These are phyloP conservation scores for Stictocephala bisonia DNA, from an alignment of 2,888 invertebrate species.

Conservation along the genomic window DNA sequence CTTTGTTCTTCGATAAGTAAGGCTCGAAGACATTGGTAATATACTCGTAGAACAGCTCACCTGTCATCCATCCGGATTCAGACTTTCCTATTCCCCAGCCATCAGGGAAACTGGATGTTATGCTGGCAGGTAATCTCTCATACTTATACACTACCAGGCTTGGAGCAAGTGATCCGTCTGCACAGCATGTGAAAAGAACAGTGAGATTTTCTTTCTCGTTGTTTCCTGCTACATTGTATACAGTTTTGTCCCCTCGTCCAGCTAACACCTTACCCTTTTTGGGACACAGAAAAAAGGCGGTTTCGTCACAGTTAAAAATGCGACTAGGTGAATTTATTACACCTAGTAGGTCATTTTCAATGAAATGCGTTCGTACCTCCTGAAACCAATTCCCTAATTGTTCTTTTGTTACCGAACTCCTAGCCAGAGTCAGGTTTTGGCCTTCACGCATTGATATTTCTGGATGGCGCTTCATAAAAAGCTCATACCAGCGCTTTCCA, in stretches of 20 bases:
- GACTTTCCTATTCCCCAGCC: constrained; percentile 63
- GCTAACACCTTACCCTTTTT: neutral
- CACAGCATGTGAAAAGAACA: constrained; percentile 58
- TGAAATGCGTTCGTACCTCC: neutral
- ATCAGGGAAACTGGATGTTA: constrained; percentile 53
- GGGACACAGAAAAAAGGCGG: neutral
- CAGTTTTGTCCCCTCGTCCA: constrained; percentile 53
- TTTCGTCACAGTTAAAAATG: neutral
- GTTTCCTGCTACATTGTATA: constrained; percentile 56
- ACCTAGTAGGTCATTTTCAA: neutral
- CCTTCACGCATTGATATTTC: neutral
- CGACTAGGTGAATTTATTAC: neutral
- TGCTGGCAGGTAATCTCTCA: constrained; percentile 59
- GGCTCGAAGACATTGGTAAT: constrained; percentile 62
- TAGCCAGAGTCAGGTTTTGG: neutral
- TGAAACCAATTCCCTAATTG: neutral
- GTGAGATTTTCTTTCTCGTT: constrained; percentile 59
- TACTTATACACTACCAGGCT: constrained; percentile 59
- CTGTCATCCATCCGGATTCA: constrained; percentile 65
- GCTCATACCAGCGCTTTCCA: neutral
- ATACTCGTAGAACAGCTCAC: constrained; percentile 63
- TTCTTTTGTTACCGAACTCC: neutral
- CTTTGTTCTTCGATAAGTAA: constrained; percentile 61
- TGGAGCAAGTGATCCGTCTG: constrained; percentile 56
- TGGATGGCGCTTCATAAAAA: neutral